Percentiles rank a stretch among this genome's conserved stretches.
Evolutionary conservation across 2,113 vertebrate genomes (phyloP).

Genomic region (Felis chaus): DNA sequence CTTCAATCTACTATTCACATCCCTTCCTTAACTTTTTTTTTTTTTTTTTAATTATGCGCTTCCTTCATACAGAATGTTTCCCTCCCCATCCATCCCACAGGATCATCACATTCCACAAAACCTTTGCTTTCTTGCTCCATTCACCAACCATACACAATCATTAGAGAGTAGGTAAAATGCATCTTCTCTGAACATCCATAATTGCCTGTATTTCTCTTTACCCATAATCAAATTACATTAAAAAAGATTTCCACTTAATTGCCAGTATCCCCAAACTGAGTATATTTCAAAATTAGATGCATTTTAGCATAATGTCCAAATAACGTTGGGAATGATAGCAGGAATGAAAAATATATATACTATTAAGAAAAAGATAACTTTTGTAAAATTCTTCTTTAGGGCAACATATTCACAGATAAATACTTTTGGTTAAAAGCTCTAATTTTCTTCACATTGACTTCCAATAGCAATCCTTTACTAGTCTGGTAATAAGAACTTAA

Average conservation of each 20-base stretch:
- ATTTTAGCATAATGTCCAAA: neutral
- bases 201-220: neutral
- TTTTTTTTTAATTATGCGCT: neutral
- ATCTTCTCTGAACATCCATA: neutral
- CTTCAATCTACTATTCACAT: neutral
- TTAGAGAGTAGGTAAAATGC: neutral
- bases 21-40: neutral
- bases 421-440: neutral
- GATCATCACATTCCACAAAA: neutral
- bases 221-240: neutral
- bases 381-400: neutral
- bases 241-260: neutral
- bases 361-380: neutral
- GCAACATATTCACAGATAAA: neutral
- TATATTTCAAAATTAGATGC: neutral
- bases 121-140: neutral
- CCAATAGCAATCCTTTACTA: neutral
- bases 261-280: neutral
- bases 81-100: neutral
- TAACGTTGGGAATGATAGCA: neutral
- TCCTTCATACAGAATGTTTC: neutral
- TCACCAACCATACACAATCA: neutral
- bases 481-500: neutral
- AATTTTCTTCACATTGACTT: slow-evolving; percentile 6
- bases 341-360: neutral